Conservation (phyloP, 2,888 invertebrate species). For the Spialia ferax region DNA sequence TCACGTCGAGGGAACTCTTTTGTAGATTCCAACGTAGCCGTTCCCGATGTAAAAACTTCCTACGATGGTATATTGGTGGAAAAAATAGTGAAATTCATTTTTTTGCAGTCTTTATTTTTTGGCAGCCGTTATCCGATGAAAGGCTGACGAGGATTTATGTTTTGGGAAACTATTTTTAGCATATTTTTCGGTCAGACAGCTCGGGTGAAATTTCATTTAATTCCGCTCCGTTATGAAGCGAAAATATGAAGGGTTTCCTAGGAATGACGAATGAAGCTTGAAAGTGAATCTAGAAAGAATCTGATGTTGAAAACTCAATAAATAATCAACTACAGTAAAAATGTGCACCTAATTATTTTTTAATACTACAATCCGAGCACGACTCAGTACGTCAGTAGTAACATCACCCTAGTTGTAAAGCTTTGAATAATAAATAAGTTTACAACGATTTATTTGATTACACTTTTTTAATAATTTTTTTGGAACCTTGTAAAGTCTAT, state of each 20-base stretch:
- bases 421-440: too few species aligned
- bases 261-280: not conserved
- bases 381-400: too few species aligned
- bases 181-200: constrained; percentile 14
- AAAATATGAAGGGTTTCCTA: not conserved
- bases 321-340: too few species aligned
- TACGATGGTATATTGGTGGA: constrained; percentile 34
- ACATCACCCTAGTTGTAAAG: too few species aligned
- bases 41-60: constrained; percentile 29
- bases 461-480: too few species aligned
- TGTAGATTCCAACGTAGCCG: constrained; percentile 44
- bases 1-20: constrained; percentile 47
- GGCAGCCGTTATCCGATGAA: constrained; percentile 31
- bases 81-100: constrained; percentile 17
- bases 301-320: too few species aligned
- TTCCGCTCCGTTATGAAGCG: not conserved
- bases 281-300: not conserved
- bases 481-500: not conserved
- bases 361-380: too few species aligned
- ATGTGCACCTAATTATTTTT: too few species aligned
- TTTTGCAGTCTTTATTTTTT: constrained; percentile 33
- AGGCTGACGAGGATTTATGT: constrained; percentile 27
- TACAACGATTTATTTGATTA: too few species aligned
- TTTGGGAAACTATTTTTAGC: constrained; percentile 15
- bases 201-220: constrained; percentile 6